Percentiles rank a stretch among this genome's conserved stretches.
Conservation (phyloP, 2,888 invertebrate genomes). For the Mycogona germanica region DNA sequence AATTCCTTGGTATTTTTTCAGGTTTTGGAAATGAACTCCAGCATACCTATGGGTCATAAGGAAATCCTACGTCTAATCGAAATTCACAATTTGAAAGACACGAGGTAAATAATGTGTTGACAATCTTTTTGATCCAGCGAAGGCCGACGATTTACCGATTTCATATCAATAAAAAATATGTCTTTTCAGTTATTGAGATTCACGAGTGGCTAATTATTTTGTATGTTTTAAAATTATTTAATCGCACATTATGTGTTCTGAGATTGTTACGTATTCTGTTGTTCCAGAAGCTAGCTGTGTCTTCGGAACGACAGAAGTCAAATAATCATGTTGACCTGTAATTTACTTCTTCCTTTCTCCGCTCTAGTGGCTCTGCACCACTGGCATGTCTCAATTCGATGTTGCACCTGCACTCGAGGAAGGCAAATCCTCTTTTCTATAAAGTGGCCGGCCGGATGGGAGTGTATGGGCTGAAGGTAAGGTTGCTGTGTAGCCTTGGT, state of each 20-base stretch:
- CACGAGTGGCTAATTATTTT: too few species aligned
- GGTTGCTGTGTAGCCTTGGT: background rate
- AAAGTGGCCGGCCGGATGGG: slow-evolving; percentile 21
- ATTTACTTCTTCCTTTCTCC: slow-evolving; percentile 3
- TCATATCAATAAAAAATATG: too few species aligned
- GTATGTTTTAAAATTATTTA: background rate
- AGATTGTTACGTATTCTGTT: background rate
- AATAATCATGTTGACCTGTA: background rate
- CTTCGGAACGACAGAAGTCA: too few species aligned
- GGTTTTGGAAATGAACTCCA: slow-evolving; percentile 24
- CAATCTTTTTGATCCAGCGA: background rate
- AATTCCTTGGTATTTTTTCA: slow-evolving; percentile 9
- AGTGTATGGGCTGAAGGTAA: slow-evolving; percentile 24
- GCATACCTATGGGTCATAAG: slow-evolving; percentile 24
- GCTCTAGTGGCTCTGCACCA: slow-evolving; percentile 23
- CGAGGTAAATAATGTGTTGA: slow-evolving; percentile 20
- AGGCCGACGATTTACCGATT: too few species aligned
- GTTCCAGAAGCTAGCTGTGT: too few species aligned
- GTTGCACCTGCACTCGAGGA: slow-evolving; percentile 17
- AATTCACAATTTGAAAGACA: slow-evolving; percentile 23
- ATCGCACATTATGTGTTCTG: too few species aligned
- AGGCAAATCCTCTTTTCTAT: slow-evolving; percentile 18
- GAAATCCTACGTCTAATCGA: slow-evolving; percentile 24
- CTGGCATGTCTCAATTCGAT: slow-evolving; percentile 21
- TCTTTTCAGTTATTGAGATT: too few species aligned